Evolutionary conservation across 2,888 invertebrate genomes (phyloP).

Genomic region (Meandrusa payeni): DNA sequence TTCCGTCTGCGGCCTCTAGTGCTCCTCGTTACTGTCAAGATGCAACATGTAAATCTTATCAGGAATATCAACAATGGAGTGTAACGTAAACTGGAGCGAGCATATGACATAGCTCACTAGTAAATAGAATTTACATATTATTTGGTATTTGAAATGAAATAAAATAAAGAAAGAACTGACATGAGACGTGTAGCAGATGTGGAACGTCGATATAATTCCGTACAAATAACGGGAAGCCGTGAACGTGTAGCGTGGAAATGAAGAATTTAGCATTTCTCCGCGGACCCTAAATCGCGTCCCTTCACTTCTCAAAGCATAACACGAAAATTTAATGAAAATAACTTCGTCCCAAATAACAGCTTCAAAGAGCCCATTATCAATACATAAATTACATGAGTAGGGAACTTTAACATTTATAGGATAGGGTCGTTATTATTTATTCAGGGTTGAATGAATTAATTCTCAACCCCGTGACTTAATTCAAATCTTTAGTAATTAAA

Average conservation of each 20-base stretch:
- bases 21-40: too few relatives aligned
- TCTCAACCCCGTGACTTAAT: not conserved
- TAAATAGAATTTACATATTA: too few relatives aligned
- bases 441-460: slow-evolving; percentile 18
- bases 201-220: too few relatives aligned
- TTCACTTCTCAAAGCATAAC: slow-evolving; percentile 2
- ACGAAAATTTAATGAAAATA: slow-evolving; percentile 22
- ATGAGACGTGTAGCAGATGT: too few relatives aligned
- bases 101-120: too few relatives aligned
- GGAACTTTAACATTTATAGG: slow-evolving; percentile 9
- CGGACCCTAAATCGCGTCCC: slow-evolving; percentile 5
- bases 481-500: slow-evolving; percentile 6
- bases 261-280: not conserved
- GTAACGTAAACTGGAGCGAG: too few relatives aligned
- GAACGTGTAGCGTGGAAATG: not conserved
- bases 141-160: too few relatives aligned
- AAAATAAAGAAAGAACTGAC: too few relatives aligned
- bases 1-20: too few relatives aligned
- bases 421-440: slow-evolving; percentile 13
- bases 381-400: slow-evolving; percentile 17
- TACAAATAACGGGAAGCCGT: too few relatives aligned
- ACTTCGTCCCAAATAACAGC: slow-evolving; percentile 14
- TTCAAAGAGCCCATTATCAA: slow-evolving; percentile 14
- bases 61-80: too few relatives aligned
- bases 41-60: too few relatives aligned